A percentile compares a stretch with the other conserved stretches of the same genome.
These are phyloP conservation scores for Diaprepes abbreviatus DNA, from an alignment of 2,888 invertebrate species.

Conservation along the genomic window DNA sequence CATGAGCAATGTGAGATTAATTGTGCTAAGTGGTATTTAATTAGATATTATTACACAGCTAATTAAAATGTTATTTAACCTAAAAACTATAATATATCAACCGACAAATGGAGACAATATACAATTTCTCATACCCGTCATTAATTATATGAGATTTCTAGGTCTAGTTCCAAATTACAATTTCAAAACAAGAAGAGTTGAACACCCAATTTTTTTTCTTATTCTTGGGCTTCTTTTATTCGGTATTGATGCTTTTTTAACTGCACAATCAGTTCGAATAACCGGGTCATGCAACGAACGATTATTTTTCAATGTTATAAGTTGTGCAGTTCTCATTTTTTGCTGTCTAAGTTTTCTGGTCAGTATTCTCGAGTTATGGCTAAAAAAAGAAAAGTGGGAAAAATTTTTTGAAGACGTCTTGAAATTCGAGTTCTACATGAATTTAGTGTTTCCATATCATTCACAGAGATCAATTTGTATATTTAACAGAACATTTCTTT, in stretches of 20 bases:
- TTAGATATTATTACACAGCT: too few relatives aligned
- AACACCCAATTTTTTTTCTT: background rate
- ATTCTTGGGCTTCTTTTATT: background rate
- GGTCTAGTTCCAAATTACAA: background rate
- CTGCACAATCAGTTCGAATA: background rate
- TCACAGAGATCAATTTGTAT: background rate
- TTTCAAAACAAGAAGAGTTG: background rate
- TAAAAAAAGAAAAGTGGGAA: background rate
- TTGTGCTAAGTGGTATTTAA: too few relatives aligned
- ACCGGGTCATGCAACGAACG: background rate
- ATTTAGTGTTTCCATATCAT: background rate
- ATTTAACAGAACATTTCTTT: background rate
- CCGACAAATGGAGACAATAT: conserved; percentile 12
- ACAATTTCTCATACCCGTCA: background rate
- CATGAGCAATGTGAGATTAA: too few relatives aligned
- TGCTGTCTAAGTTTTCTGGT: background rate
- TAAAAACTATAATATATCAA: conserved; percentile 58
- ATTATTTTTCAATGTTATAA: background rate
- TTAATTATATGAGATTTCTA: conserved; percentile 8
- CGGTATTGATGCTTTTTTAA: background rate
- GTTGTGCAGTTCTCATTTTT: background rate
- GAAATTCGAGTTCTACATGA: background rate
- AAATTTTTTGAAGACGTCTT: background rate
- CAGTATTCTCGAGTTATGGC: background rate
- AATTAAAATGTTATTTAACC: background rate